Evolutionary conservation across 2,797 vertebrate species (phyloP), one percentile per base, ranked within the genome.

Genomic region (Todus mexicanus): DNA sequence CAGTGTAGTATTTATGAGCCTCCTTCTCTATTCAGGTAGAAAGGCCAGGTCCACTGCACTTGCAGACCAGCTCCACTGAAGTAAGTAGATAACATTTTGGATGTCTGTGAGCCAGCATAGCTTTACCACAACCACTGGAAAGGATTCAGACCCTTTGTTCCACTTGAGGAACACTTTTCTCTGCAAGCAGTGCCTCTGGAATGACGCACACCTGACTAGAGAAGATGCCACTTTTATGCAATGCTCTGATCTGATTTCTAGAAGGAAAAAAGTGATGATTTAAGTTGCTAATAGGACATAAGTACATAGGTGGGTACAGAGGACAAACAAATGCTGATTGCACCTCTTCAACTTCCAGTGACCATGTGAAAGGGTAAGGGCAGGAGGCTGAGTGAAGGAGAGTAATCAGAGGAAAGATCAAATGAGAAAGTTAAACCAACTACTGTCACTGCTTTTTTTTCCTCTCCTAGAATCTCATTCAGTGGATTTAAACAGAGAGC

Each of bases 1-100:
- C 21, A 7, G 20, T 21, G 56, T 4, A 20, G 25, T 3, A 0
- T 1, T 3, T 6, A 25, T 13, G 35, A 42, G 6, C 7, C 5
- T 37, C 22, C 31, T 73, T 12, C 59, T 74, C 48, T 31, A 1
- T 12, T 72, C 54, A 60, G 11, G 27, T 59, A 69, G 42, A 37
- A 64, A 72, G 42, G 13, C 10, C 16, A 43, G 51, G 29, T 26
- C 43, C 73, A 75, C 31, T 51, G 53, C 6, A 5, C 20, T 21
- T 29, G 38, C 15, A 42, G 20, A 51, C 15, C 43, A 81, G 25
- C 63, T 73, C 76, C 27, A 11, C 5, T 82, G 11, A 57, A 56
- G 4, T 8, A 16, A 80, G 16, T 2, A 47, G 31, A 12, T 17
- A 76, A 37, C 8, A 19, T 20, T 78, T 31, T 33, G 47, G 43